These are phyloP conservation scores for Rhagologus leucostigma DNA, from an alignment of 2,113 vertebrate genomes.

Conservation along the genomic window DNA sequence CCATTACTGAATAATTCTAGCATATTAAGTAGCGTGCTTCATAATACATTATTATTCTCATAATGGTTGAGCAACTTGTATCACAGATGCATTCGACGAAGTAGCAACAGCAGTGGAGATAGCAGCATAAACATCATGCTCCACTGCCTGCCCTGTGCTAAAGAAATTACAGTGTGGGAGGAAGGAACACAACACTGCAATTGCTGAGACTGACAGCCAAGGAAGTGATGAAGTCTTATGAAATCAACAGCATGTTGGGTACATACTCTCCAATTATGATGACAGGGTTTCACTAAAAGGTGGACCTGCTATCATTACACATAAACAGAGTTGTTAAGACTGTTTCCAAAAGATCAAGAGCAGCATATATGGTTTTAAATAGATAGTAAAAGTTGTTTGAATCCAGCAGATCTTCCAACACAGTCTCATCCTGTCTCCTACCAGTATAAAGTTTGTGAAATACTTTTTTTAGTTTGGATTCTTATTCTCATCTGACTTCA, in stretches of 20 bases:
- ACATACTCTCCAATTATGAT: background rate
- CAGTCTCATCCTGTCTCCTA: background rate
- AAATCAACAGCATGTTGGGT: background rate
- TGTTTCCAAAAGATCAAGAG: background rate
- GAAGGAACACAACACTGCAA: background rate
- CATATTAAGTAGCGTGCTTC: background rate
- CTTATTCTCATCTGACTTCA: background rate
- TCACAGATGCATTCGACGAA: background rate
- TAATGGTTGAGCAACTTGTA: background rate
- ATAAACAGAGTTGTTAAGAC: background rate
- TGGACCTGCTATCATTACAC: background rate
- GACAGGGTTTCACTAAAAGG: background rate
- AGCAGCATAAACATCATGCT: slow-evolving; percentile 28
- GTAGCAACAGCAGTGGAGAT: slow-evolving; percentile 9
- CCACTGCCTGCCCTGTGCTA: background rate
- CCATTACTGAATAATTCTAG: background rate
- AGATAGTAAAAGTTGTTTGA: background rate
- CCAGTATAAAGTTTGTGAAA: background rate
- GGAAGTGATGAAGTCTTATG: background rate
- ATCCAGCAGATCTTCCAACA: background rate
- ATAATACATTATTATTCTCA: background rate
- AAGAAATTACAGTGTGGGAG: background rate
- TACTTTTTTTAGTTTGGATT: background rate
- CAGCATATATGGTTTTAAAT: background rate
- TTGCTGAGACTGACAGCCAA: slow-evolving; percentile 10